Evolutionary conservation across 2,113 vertebrate genomes (phyloP).

Genomic region (Callorhinus ursinus): DNA sequence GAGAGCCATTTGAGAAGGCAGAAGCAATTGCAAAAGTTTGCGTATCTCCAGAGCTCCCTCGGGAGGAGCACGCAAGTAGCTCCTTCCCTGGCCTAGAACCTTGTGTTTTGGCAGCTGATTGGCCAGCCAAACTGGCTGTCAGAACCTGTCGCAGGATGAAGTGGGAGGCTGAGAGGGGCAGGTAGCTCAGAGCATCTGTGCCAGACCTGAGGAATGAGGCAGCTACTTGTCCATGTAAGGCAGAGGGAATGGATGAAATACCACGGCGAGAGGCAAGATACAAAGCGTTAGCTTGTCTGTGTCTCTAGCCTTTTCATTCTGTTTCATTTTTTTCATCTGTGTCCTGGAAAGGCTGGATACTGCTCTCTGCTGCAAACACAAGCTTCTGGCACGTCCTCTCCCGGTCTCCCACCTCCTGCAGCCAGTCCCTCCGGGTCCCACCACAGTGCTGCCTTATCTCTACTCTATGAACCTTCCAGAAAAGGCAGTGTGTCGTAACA

Average conservation of each 20-base stretch:
- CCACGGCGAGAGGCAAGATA: background rate
- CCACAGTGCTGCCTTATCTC: fast-evolving
- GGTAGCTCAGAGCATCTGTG: background rate
- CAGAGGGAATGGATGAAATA: background rate
- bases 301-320: background rate
- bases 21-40: constrained; percentile 85
- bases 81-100: constrained; percentile 49
- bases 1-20: constrained; percentile 83
- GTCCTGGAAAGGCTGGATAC: background rate
- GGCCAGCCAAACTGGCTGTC: constrained; percentile 70
- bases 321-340: background rate
- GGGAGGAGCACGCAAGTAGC: background rate
- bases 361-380: background rate
- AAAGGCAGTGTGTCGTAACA: fast-evolving
- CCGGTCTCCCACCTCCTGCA: background rate
- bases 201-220: background rate
- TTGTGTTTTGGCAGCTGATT: constrained; percentile 36
- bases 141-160: constrained; percentile 53
- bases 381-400: fast-evolving
- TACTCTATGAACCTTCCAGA: background rate
- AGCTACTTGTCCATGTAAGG: background rate
- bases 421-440: background rate
- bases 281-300: background rate
- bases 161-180: constrained; percentile 18
- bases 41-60: constrained; percentile 66